Evolutionary conservation across 2,113 vertebrate species (phyloP).

Genomic region (Epinephelus lanceolatus): DNA sequence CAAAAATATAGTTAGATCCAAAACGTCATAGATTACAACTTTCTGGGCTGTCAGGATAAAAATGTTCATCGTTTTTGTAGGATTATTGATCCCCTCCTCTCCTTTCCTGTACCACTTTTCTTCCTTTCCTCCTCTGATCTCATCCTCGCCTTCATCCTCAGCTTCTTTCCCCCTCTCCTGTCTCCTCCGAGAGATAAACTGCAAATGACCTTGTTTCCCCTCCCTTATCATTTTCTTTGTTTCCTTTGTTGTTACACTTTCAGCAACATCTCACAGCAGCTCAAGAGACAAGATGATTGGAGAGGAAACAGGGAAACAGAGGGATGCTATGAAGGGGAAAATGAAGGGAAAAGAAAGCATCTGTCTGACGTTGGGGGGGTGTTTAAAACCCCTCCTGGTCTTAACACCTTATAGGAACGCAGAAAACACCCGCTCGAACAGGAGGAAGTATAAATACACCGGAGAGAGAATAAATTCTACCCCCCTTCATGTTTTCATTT

Average conservation of each 20-base stretch:
- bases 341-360: conserved; percentile 48
- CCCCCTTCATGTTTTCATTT: conserved; percentile 14
- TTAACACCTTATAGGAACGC: conserved; percentile 56
- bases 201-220: conserved; percentile 77
- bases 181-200: conserved; percentile 74
- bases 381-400: conserved; percentile 64
- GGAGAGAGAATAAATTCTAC: conserved; percentile 32
- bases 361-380: conserved; percentile 55
- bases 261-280: conserved; percentile 64
- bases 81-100: conserved; percentile 65
- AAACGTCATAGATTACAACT: conserved; percentile 7
- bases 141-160: conserved; percentile 39
- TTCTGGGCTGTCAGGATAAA: background rate
- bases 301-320: conserved; percentile 65
- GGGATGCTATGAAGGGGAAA: conserved; percentile 33
- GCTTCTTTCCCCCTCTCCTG: conserved; percentile 36
- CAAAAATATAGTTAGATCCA: background rate
- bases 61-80: conserved; percentile 22
- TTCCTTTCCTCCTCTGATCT: conserved; percentile 52
- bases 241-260: conserved; percentile 75
- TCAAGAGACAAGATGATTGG: conserved; percentile 60
- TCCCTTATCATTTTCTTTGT: conserved; percentile 63
- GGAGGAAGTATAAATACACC: conserved; percentile 60
- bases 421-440: conserved; percentile 63
- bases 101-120: conserved; percentile 8